Percentiles rank a stretch among this genome's conserved stretches.
phyloP scores from a whole-genome alignment of 2,797 vertebrate species.

The Taeniopygia guttata region DNA sequence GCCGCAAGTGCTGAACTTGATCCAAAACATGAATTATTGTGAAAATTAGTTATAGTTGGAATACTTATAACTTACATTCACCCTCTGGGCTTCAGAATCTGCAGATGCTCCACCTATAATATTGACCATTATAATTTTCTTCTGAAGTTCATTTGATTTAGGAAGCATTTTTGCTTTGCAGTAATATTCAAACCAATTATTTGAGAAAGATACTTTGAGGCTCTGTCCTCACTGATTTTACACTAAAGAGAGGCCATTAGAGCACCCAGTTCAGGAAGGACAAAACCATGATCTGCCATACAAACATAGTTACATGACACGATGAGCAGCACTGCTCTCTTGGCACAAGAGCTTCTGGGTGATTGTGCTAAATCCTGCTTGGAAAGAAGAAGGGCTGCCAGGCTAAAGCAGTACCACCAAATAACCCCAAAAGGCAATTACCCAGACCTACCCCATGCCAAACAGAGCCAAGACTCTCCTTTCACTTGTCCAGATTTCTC shows the following conservation, averaged over 20 bases:
- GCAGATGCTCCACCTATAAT: neutral
- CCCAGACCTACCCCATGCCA: fast-evolving
- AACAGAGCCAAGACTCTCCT: neutral
- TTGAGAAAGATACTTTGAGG: neutral
- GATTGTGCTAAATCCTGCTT: neutral
- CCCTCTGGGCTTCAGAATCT: neutral
- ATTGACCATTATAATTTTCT: constrained; percentile 1
- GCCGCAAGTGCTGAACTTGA: neutral
- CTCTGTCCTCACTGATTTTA: neutral
- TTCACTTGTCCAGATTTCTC: neutral
- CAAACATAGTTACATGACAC: neutral
- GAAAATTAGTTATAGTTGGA: constrained; percentile 1
- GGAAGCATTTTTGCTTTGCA: neutral
- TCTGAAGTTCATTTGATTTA: neutral
- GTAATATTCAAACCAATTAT: constrained; percentile 24
- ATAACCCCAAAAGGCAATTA: neutral
- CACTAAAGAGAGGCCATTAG: neutral
- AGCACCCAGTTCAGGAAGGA: neutral
- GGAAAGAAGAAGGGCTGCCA: neutral
- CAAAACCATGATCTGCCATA: neutral
- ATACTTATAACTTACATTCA: neutral
- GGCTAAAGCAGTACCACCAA: neutral
- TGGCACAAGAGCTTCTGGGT: neutral
- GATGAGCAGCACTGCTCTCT: neutral
- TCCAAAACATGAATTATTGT: constrained; percentile 31